Evolutionary conservation across 2,113 vertebrate species (phyloP).

Genomic region (Jacana jacana): DNA sequence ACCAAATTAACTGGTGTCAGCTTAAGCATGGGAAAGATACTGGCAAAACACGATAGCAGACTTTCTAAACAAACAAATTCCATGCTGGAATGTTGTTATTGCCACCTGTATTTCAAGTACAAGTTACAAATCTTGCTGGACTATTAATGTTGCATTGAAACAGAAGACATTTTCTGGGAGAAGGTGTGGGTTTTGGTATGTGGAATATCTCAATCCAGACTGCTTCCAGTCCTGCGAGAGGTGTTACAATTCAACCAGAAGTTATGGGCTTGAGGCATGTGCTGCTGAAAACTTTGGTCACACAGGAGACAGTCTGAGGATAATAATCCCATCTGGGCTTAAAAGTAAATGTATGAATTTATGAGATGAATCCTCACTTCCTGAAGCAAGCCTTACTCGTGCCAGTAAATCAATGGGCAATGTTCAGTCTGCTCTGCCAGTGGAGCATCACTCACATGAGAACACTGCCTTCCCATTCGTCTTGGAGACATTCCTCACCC

Average conservation of each 20-base stretch:
- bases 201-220: neutral
- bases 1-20: constrained; percentile 11
- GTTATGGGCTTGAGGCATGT: neutral
- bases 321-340: neutral
- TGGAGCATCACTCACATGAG: neutral
- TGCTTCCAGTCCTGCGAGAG: neutral
- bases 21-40: neutral
- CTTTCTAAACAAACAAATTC: neutral
- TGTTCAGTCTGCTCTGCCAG: neutral
- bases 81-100: neutral
- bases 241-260: neutral
- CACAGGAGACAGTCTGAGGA: neutral
- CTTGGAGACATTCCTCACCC: neutral
- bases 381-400: neutral
- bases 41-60: neutral
- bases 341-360: neutral
- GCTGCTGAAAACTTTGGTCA: neutral
- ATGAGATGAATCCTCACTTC: neutral
- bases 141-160: neutral
- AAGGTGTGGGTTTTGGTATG: neutral
- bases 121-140: neutral
- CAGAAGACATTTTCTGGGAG: neutral
- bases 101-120: neutral
- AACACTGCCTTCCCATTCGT: neutral
- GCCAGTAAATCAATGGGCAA: neutral